Conservation (phyloP, 2,797 vertebrate genomes). For the Danio kyathit region DNA sequence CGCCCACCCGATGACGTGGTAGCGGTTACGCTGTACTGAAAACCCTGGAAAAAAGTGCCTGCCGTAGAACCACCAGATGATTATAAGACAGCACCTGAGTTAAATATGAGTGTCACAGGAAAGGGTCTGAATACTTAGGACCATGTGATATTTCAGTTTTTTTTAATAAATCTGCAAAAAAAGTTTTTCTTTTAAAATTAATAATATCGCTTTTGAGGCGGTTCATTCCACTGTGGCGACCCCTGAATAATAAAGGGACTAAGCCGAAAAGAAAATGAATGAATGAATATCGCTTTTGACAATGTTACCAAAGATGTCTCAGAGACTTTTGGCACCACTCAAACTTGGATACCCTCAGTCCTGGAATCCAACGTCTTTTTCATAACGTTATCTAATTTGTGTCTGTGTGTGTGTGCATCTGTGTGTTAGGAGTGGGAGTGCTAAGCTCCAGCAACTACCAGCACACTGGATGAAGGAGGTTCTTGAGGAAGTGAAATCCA, state of each 20-base stretch:
- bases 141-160: too few species aligned
- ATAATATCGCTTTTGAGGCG: constrained; percentile 1
- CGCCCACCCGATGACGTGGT: too few species aligned
- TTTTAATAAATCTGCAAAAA: too few species aligned
- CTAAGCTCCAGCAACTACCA: constrained; percentile 84
- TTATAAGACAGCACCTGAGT: too few species aligned
- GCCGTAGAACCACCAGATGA: too few species aligned
- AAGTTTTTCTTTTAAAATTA: constrained; percentile 3
- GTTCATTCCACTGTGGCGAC: too few species aligned
- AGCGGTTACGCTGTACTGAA: too few species aligned
- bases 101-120: too few species aligned
- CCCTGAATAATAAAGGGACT: too few species aligned
- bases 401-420: constrained; percentile 41
- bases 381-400: not conserved
- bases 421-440: constrained; percentile 81
- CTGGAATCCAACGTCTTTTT: not conserved
- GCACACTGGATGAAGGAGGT: constrained; percentile 86
- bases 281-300: constrained; percentile 1
- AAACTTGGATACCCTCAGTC: not conserved
- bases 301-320: not conserved
- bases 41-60: too few species aligned
- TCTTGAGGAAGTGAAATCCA: constrained; percentile 90
- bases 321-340: constrained; percentile 2
- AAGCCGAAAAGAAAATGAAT: too few species aligned
- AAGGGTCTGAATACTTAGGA: too few species aligned